phyloP scores from a whole-genome alignment of 2,797 vertebrate genomes.

The Kryptopterus vitreolus region DNA sequence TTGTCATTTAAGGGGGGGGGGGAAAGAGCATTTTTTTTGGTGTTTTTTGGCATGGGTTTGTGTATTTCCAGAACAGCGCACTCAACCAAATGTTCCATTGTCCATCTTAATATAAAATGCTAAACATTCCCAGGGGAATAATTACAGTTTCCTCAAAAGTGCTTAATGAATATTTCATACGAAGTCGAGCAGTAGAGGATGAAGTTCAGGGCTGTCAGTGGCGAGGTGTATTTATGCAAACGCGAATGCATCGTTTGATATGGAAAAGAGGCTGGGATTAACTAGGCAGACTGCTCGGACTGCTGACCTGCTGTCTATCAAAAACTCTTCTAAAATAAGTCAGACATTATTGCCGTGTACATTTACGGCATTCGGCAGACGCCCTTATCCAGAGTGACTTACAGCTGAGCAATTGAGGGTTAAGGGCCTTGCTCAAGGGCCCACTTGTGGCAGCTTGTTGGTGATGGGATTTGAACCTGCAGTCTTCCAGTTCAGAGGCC shows the following conservation, averaged over 20 bases:
- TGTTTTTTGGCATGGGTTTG: too few relatives aligned
- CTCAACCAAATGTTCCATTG: not conserved
- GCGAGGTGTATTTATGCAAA: slow-evolving; percentile 39
- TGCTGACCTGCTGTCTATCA: slow-evolving; percentile 1
- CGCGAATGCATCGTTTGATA: slow-evolving; percentile 39
- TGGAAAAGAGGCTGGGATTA: slow-evolving; percentile 27
- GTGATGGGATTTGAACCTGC: too few relatives aligned
- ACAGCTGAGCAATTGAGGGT: too few relatives aligned
- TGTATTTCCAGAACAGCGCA: not conserved
- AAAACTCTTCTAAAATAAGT: too few relatives aligned
- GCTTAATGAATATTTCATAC: slow-evolving; percentile 26
- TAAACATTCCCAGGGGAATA: not conserved
- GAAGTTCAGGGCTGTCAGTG: slow-evolving; percentile 2
- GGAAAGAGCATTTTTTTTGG: not conserved
- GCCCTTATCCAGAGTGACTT: too few relatives aligned
- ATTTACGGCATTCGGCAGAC: too few relatives aligned
- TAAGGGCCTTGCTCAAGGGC: too few relatives aligned
- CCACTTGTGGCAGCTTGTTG: too few relatives aligned
- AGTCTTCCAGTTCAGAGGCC: too few relatives aligned
- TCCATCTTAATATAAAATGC: not conserved
- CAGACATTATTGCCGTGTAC: too few relatives aligned
- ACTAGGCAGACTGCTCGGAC: slow-evolving; percentile 33
- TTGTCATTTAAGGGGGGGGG: too few relatives aligned
- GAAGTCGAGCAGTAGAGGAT: not conserved
- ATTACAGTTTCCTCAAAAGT: not conserved